Percentiles rank a stretch among this genome's conserved stretches.
Conservation (phyloP, 2,113 vertebrate genomes). For the Ursus arctos region DNA sequence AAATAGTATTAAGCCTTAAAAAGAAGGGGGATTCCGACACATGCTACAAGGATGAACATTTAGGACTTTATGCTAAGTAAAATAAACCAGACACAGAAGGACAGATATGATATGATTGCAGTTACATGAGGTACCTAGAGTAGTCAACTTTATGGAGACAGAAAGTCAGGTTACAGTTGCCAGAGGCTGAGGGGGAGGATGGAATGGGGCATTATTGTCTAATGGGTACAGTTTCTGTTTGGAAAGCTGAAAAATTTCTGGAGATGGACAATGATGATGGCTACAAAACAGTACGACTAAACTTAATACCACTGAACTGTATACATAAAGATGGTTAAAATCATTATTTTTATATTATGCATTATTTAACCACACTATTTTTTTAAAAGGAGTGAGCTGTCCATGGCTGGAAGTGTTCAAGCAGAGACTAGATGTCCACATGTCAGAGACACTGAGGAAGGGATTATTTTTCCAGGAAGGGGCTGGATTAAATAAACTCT, state of each 20-base stretch:
- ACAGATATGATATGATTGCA: not conserved
- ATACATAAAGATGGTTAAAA: not conserved
- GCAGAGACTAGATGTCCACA: not conserved
- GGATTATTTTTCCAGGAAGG: not conserved
- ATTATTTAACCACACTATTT: not conserved
- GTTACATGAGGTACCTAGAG: not conserved
- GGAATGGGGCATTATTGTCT: not conserved
- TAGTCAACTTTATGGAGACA: not conserved
- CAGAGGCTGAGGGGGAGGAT: not conserved
- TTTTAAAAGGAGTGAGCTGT: slow-evolving; percentile 1
- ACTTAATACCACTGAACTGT: not conserved
- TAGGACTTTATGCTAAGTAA: not conserved
- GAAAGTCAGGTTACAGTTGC: not conserved
- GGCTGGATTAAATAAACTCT: slow-evolving; percentile 35
- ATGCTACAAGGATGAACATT: not conserved
- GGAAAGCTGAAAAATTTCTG: not conserved
- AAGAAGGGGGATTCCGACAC: not conserved
- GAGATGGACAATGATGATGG: not conserved
- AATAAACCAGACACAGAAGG: not conserved
- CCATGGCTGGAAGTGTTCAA: slow-evolving; percentile 9
- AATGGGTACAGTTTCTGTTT: not conserved
- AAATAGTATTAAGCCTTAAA: not conserved
- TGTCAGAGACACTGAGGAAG: not conserved
- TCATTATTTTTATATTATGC: not conserved
- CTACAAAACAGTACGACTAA: not conserved